Conservation (phyloP, 2,797 vertebrate species). For the Sebastes vulpes region DNA sequence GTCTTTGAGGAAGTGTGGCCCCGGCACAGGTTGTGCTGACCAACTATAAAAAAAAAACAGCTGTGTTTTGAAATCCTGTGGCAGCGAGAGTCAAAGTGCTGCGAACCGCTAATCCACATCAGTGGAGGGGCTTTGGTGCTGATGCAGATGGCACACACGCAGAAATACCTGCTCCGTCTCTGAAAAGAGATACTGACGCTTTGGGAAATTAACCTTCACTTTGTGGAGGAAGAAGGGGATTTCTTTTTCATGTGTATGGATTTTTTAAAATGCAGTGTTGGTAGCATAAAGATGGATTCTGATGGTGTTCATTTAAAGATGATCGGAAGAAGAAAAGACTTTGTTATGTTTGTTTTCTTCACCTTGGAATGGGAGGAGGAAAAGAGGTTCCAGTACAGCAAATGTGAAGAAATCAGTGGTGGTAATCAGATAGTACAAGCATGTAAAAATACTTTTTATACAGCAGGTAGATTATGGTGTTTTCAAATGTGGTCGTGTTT, state of each 20-base stretch:
- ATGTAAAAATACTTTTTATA: not conserved
- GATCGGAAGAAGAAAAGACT: accelerated
- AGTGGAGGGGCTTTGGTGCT: slow-evolving; percentile 39
- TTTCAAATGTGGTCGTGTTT: too few relatives aligned
- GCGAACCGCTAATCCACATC: slow-evolving; percentile 64
- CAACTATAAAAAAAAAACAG: slow-evolving; percentile 56
- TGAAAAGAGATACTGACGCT: not conserved
- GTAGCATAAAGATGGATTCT: not conserved
- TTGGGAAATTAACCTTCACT: slow-evolving; percentile 23
- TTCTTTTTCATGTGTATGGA: not conserved
- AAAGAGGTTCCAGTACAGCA: not conserved
- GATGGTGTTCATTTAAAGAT: not conserved
- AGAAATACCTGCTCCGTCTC: slow-evolving; percentile 38
- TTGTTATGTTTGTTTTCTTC: not conserved
- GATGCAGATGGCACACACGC: slow-evolving; percentile 49
- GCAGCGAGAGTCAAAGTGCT: slow-evolving; percentile 58
- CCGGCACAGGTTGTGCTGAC: slow-evolving; percentile 73
- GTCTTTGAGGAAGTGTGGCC: slow-evolving; percentile 45
- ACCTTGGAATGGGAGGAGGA: not conserved
- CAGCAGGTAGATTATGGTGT: not conserved
- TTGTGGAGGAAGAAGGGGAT: not conserved
- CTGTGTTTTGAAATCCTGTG: slow-evolving; percentile 64
- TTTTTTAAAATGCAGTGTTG: not conserved
- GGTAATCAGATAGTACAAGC: not conserved
- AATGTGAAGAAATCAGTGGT: not conserved